Base-by-base conservation (phyloP, 2,888 invertebrate genomes). In the Drosophila histrio region DNA sequence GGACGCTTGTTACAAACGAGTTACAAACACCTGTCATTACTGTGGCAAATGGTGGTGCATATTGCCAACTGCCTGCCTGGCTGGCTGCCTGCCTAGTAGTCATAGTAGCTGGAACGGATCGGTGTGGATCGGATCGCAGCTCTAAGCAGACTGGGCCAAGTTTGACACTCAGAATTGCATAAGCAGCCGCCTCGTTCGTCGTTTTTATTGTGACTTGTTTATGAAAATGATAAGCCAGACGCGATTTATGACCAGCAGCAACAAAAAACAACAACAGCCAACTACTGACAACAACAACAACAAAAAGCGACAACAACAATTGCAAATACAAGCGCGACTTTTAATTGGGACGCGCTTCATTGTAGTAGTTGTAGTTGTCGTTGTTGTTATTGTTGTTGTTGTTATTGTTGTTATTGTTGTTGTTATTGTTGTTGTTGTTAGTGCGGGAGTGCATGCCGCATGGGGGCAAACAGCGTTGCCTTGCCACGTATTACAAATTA, bases 1-100 rank as follows among this genome's bases (percentile, higher is more conserved):
- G 49, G 65, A 39, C 65, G 66, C 61, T 58, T 50, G 77, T 66
- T 72, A 64, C 72, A 81, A 80, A 86, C 77, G 75, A 83, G 86
- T 77, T 79, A 75, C 80, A 88, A 88, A 85, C 88, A 88, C 88
- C 88, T 89, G 89, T 89, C 88, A 88, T 88, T 89, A 87, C 77
- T 73, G 60, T 77, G 73, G 80, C 84, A 81, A 83, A 83, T 74
- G 82, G 71, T 69, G 75, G 66, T 77, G 79, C 68, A 68, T 71
- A 64, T 72, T 68, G 68, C 67, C 34, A 50, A 13, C 39, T 30
- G 47, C 21, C 32, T 22, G 39, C 5, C 41, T 9, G 8, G 7
- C 41, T 15, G 39, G n/a, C 36, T 5, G 30, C 2, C 30, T 13
- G 32, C 38, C 22, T 28, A 17, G 44, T 17, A 28, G 44, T 44